Conservation (phyloP, 2,113 vertebrate genomes). For the Phyllostomus hastatus region DNA sequence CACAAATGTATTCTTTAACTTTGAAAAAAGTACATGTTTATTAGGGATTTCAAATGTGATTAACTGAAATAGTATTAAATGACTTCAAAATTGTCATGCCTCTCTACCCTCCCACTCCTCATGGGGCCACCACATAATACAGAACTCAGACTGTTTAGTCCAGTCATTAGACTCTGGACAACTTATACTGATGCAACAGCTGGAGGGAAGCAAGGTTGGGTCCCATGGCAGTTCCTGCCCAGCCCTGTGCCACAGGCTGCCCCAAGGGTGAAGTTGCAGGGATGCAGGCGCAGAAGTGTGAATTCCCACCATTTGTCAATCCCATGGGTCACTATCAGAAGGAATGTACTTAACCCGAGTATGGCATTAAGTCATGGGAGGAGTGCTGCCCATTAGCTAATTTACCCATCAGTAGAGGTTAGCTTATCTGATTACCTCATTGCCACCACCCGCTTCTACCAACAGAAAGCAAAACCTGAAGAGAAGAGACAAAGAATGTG, state of each 20-base stretch:
- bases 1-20: neutral
- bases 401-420: neutral
- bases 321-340: neutral
- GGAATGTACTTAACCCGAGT: neutral
- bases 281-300: neutral
- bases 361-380: neutral
- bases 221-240: neutral
- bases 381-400: neutral
- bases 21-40: neutral
- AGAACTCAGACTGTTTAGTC: neutral
- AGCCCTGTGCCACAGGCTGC: neutral
- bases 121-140: neutral
- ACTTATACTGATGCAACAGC: neutral
- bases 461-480: constrained; percentile 5
- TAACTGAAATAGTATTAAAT: neutral
- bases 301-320: constrained; percentile 52
- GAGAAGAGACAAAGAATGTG: neutral
- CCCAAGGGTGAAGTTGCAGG: neutral
- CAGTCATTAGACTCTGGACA: neutral
- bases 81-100: neutral
- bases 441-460: neutral
- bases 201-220: neutral
- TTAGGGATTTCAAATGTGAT: neutral
- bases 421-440: constrained; percentile 1
- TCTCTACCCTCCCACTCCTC: too few species aligned